Percentiles rank a stretch among this genome's conserved stretches.
These are phyloP conservation scores for Caerostris extrusa DNA, from an alignment of 1,140 invertebrate genomes.

Conservation along the genomic window DNA sequence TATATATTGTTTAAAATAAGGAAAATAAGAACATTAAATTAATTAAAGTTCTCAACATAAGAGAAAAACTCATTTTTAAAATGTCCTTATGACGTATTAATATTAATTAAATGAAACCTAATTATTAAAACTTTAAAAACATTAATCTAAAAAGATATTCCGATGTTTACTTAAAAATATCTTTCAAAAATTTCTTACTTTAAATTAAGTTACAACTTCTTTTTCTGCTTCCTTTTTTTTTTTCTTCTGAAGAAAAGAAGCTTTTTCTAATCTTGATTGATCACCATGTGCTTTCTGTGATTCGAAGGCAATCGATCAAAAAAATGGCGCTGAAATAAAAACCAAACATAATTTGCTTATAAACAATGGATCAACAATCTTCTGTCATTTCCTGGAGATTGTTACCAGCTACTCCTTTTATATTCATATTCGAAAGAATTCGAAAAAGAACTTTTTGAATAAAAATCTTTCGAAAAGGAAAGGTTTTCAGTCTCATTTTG, in stretches of 20 bases:
- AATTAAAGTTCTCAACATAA: too few relatives aligned
- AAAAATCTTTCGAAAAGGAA: not conserved
- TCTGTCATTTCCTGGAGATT: constrained; percentile 6
- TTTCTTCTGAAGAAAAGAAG: not conserved
- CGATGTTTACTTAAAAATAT: not conserved
- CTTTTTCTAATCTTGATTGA: constrained; percentile 27
- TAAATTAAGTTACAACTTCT: not conserved
- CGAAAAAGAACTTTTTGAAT: not conserved
- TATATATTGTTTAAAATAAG: too few relatives aligned
- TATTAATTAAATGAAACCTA: too few relatives aligned
- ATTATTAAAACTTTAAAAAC: too few relatives aligned
- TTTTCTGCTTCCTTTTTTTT: not conserved
- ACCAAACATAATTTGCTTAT: constrained; percentile 36
- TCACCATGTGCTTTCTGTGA: not conserved
- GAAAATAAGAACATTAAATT: too few relatives aligned
- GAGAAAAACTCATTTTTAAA: too few relatives aligned
- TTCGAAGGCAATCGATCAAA: constrained; percentile 8
- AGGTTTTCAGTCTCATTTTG: not conserved
- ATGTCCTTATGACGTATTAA: too few relatives aligned
- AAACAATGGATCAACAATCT: constrained; percentile 26
- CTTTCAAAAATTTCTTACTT: not conserved
- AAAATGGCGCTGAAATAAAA: not conserved
- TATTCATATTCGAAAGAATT: not conserved
- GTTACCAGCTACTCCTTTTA: not conserved
- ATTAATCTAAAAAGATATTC: too few relatives aligned